Evolutionary conservation across 2,113 vertebrate species (phyloP).

Genomic region (Smithornis capensis): DNA sequence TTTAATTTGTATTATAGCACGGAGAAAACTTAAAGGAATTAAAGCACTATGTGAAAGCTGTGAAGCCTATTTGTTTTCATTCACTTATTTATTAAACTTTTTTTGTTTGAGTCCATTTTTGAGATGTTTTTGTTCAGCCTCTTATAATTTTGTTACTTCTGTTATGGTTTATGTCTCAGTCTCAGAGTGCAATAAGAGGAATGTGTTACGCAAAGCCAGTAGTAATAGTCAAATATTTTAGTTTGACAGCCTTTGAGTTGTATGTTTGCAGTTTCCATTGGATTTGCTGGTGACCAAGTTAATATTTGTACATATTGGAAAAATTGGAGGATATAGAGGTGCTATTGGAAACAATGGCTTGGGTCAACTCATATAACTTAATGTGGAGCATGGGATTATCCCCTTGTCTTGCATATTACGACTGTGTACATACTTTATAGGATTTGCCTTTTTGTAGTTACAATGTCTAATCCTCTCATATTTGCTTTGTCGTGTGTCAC

Average conservation of each 20-base stretch:
- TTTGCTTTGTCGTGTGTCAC: constrained; percentile 25
- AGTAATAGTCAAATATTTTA: not conserved
- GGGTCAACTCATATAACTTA: not conserved
- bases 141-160: not conserved
- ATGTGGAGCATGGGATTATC: not conserved
- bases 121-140: not conserved
- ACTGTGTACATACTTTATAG: not conserved
- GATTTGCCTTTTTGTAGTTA: constrained; percentile 30
- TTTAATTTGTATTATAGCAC: not conserved
- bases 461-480: constrained; percentile 8
- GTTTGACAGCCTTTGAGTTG: not conserved
- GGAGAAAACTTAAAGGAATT: not conserved
- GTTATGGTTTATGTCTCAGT: not conserved
- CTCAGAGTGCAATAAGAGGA: not conserved
- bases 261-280: not conserved
- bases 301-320: not conserved
- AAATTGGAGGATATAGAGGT: not conserved
- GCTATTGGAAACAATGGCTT: not conserved
- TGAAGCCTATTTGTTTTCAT: not conserved
- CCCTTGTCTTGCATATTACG: not conserved
- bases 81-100: not conserved
- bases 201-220: not conserved
- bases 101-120: not conserved
- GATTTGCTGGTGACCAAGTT: not conserved
- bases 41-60: not conserved